Evolutionary conservation across 2,113 vertebrate species (phyloP), one percentile per base, ranked within the genome.

Genomic region (Pteropus alecto): DNA sequence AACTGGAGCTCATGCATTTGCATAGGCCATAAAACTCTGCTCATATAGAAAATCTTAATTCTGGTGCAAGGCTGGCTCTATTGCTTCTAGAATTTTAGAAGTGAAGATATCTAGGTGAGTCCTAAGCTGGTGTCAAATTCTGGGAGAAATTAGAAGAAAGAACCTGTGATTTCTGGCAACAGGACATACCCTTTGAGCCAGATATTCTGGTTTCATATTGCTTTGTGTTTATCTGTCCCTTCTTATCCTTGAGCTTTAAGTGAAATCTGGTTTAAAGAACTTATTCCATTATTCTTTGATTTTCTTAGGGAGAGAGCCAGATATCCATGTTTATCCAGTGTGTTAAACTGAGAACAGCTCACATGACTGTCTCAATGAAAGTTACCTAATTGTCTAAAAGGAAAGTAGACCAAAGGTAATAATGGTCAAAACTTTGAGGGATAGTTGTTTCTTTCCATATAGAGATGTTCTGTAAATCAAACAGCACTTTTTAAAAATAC

Each of bases 231-330:
- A 94, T 81, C 74, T 96, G 54, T 58, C 33, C 63, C 87, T 91
- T 97, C 30, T 65, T 93, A 79, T 68, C 18, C 33, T 93, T 82
- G 54, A 84, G 22, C 33, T 51, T 77, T 74, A 93, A 82, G 26
- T 86, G 61, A 82, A 96, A 94, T 93, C 14, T 93, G 38, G 54
- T 76, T 93, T 91, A 91, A 97, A 96, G 16, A 90, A 93, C n/a
- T 89, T 76, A 24, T 63, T 78, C 16, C 81, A 54, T 97, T 93
- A 68, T 74, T 78, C 22, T 87, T 41, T 93, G 7, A 58, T 92
- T 48, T 88, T 93, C 79, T 96, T 54, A 3, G 21, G 21, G 14
- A 93, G 8, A 63, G 15, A 94, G 28, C 8, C 33, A 58, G 13
- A 28, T 93, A 48, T 78, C 58, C 46, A 35, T 26, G 8, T 82